These are phyloP conservation scores for Poecilus cupreus DNA, from an alignment of 2,888 invertebrate species.

Conservation along the genomic window DNA sequence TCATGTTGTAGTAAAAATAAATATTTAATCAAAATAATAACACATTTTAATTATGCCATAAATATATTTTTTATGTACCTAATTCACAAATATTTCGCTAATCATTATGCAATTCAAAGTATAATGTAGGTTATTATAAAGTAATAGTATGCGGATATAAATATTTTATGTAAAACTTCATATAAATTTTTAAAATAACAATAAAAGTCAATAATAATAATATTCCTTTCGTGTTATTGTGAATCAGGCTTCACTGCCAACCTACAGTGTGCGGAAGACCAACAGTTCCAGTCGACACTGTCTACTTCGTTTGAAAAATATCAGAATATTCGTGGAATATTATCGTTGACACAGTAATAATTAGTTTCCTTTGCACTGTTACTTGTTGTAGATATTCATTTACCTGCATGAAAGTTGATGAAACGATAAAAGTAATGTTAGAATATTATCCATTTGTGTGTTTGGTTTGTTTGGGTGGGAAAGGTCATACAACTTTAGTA, in stretches of 20 bases:
- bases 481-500: slow-evolving; percentile 56
- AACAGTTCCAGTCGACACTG: background rate
- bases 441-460: background rate
- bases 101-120: no score
- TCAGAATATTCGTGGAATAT: background rate
- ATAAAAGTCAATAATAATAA: background rate
- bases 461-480: slow-evolving; percentile 44
- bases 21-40: background rate
- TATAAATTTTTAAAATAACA: background rate
- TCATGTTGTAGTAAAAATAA: no score
- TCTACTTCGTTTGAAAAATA: background rate
- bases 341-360: background rate
- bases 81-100: no score
- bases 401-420: no score
- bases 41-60: background rate
- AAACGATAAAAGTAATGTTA: no score
- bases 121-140: background rate
- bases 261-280: background rate
- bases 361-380: background rate
- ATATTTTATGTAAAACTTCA: no score
- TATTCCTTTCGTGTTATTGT: background rate
- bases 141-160: no score
- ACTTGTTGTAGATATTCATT: background rate
- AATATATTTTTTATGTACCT: background rate
- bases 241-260: background rate